Conservation (phyloP, 2,113 vertebrate species). For the Leptocoma aspasia region DNA sequence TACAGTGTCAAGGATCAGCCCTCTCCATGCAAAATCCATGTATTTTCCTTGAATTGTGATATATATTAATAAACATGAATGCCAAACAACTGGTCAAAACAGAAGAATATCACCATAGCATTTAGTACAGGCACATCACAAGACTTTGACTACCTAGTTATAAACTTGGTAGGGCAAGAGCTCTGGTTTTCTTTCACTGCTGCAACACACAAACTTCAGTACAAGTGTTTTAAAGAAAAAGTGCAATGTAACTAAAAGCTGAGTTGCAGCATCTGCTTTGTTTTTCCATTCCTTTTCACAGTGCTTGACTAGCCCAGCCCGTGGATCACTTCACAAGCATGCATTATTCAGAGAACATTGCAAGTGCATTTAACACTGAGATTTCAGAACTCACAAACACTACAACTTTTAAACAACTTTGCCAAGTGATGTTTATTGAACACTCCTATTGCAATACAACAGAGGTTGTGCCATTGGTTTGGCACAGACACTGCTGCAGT, state of each 20-base stretch:
- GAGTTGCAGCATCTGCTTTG: not conserved
- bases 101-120: not conserved
- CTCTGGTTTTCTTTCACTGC: not conserved
- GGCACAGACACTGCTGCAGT: not conserved
- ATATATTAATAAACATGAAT: not conserved
- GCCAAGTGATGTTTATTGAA: not conserved
- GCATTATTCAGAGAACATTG: not conserved
- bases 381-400: not conserved
- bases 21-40: not conserved
- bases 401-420: not conserved
- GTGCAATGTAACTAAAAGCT: not conserved
- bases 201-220: not conserved
- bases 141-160: not conserved
- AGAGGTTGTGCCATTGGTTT: not conserved
- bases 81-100: not conserved
- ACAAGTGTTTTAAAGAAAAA: not conserved
- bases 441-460: not conserved
- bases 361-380: not conserved
- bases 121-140: not conserved
- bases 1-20: not conserved
- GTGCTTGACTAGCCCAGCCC: not conserved
- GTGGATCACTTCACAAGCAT: not conserved
- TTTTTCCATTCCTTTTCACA: not conserved
- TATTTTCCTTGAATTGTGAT: not conserved
- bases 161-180: not conserved